Conservation (phyloP, 2,797 vertebrate genomes). For the Alauda arvensis region DNA sequence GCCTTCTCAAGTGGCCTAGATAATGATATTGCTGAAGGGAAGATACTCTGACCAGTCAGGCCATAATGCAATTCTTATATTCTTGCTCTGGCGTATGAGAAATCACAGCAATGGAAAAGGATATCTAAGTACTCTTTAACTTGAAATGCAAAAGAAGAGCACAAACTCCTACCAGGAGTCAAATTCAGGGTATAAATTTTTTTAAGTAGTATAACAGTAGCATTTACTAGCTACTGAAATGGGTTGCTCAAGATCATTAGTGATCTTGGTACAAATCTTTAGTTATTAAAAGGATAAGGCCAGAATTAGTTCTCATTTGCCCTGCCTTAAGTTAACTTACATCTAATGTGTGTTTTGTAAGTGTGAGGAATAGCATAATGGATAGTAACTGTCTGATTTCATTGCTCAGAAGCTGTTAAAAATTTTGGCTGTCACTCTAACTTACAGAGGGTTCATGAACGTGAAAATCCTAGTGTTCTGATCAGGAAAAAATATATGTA, state of each 20-base stretch:
- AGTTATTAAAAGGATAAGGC: not conserved
- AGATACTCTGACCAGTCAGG: not conserved
- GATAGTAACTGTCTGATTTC: not conserved
- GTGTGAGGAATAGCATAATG: not conserved
- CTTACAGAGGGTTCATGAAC: not conserved
- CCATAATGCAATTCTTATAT: not conserved
- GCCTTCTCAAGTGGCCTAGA: not conserved
- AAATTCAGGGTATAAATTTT: not conserved
- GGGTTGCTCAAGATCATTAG: not conserved
- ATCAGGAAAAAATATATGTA: conserved; percentile 2
- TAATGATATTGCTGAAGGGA: not conserved
- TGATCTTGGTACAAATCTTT: conserved; percentile 1
- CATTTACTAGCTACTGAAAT: not conserved
- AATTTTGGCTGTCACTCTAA: not conserved
- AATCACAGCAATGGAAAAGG: not conserved
- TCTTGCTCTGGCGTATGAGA: not conserved
- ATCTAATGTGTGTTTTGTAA: conserved; percentile 1
- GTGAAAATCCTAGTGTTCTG: not conserved
- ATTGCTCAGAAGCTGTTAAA: not conserved
- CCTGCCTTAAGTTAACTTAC: conserved; percentile 13
- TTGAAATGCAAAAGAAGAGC: not conserved
- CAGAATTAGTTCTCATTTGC: not conserved
- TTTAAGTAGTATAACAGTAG: not conserved
- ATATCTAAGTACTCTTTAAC: not conserved
- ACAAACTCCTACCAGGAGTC: not conserved